phyloP scores from a whole-genome alignment of 2,888 invertebrate species.

The Noctuana brunneofusca region DNA sequence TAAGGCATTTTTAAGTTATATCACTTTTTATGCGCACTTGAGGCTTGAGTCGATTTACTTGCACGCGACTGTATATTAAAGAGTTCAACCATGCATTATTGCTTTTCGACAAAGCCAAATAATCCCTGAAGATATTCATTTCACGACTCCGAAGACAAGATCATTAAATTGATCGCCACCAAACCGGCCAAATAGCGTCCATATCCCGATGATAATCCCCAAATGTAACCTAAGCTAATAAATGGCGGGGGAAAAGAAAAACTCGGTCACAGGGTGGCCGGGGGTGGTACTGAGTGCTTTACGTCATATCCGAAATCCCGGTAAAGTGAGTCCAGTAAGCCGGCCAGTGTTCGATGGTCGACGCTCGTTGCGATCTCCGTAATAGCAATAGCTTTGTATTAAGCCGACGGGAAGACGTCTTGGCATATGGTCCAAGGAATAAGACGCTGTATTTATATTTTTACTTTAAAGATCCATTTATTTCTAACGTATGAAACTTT shows the following conservation, averaged over 20 bases:
- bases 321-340: conserved; percentile 77
- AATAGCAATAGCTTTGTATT: conserved; percentile 83
- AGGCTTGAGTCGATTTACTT: too few relatives aligned
- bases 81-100: not conserved
- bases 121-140: not conserved
- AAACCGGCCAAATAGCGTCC: conserved; percentile 25
- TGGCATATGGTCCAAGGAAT: conserved; percentile 64
- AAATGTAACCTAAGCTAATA: conserved; percentile 75
- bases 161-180: conserved; percentile 34
- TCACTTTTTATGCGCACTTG: too few relatives aligned
- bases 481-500: too few relatives aligned
- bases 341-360: conserved; percentile 73
- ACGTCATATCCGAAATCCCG: conserved; percentile 82
- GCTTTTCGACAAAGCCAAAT: not conserved
- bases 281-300: conserved; percentile 71
- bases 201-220: conserved; percentile 62
- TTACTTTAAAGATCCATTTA: too few relatives aligned
- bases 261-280: conserved; percentile 64
- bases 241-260: conserved; percentile 65
- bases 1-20: too few relatives aligned
- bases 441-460: conserved; percentile 41
- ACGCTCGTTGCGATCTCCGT: conserved; percentile 70
- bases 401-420: conserved; percentile 72
- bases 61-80: too few relatives aligned
- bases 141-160: conserved; percentile 4